These are phyloP conservation scores for Heliothis peltigera DNA, from an alignment of 2,888 invertebrate species.

Conservation along the genomic window DNA sequence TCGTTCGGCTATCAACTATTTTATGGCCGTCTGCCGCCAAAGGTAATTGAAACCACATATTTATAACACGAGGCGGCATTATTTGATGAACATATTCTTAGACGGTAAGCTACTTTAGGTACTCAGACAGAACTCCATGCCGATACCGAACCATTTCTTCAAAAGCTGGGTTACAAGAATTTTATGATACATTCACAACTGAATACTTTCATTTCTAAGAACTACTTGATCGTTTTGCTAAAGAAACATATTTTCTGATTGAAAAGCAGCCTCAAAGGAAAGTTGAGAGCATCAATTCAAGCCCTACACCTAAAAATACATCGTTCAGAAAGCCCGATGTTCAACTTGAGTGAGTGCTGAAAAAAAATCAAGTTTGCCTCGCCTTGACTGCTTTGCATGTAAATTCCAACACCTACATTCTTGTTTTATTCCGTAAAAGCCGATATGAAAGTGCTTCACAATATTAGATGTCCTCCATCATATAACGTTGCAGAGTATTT, in stretches of 20 bases:
- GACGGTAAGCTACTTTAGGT: slow-evolving; percentile 6
- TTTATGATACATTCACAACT: slow-evolving; percentile 3
- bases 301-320: slow-evolving; percentile 36
- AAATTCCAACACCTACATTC: slow-evolving; percentile 59
- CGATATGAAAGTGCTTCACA: slow-evolving; percentile 69
- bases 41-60: slow-evolving; percentile 39
- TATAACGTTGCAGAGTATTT: slow-evolving; percentile 69
- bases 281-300: slow-evolving; percentile 19
- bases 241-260: slow-evolving; percentile 24
- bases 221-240: slow-evolving; percentile 5
- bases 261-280: slow-evolving; percentile 14
- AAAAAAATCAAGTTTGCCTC: slow-evolving; percentile 56
- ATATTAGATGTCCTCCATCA: slow-evolving; percentile 74
- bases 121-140: not conserved
- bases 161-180: not conserved
- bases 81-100: slow-evolving; percentile 10
- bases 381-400: slow-evolving; percentile 59
- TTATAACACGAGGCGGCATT: slow-evolving; percentile 21
- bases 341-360: slow-evolving; percentile 31
- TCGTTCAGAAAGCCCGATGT: slow-evolving; percentile 18
- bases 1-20: slow-evolving; percentile 33
- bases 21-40: slow-evolving; percentile 33
- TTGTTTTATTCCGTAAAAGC: slow-evolving; percentile 65
- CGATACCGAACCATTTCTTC: not conserved
- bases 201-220: slow-evolving; percentile 22